Conservation (phyloP, 2,888 invertebrate species). For the Ophioninae sp. region DNA sequence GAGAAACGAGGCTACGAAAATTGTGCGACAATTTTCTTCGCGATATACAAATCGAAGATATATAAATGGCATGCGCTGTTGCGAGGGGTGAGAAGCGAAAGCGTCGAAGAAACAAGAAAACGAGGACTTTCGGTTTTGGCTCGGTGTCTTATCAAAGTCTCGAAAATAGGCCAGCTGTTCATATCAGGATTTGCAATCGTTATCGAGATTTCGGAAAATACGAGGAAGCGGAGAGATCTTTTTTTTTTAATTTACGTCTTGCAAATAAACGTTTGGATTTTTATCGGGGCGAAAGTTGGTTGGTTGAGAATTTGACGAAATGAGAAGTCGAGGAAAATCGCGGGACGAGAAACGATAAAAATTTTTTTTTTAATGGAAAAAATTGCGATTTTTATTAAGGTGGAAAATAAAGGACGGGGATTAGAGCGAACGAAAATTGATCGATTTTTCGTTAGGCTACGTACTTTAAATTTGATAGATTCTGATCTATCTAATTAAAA, state of each 20-base stretch:
- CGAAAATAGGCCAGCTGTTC: background rate
- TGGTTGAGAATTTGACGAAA: background rate
- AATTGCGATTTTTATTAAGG: background rate
- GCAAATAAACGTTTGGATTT: background rate
- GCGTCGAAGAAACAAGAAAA: constrained; percentile 6
- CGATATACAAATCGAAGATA: constrained; percentile 68
- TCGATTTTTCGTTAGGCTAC: constrained; percentile 5
- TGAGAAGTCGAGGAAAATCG: background rate
- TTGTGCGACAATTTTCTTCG: constrained; percentile 60
- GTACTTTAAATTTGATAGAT: constrained; percentile 2
- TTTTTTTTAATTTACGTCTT: background rate
- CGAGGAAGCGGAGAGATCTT: background rate
- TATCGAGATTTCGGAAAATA: background rate
- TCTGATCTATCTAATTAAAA: too few species aligned
- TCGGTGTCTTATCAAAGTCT: background rate
- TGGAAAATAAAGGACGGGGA: background rate
- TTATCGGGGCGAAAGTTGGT: background rate
- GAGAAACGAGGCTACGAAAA: constrained; percentile 64
- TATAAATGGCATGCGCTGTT: constrained; percentile 42
- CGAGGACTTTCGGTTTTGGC: constrained; percentile 1
- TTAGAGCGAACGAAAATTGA: background rate
- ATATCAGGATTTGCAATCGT: too few species aligned
- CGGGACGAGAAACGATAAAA: background rate
- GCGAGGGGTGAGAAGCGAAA: background rate
- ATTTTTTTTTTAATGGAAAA: background rate